A percentile compares a stretch with the other conserved stretches of the same genome.
phyloP scores from a whole-genome alignment of 2,113 vertebrate genomes.

The Agelaius phoeniceus region DNA sequence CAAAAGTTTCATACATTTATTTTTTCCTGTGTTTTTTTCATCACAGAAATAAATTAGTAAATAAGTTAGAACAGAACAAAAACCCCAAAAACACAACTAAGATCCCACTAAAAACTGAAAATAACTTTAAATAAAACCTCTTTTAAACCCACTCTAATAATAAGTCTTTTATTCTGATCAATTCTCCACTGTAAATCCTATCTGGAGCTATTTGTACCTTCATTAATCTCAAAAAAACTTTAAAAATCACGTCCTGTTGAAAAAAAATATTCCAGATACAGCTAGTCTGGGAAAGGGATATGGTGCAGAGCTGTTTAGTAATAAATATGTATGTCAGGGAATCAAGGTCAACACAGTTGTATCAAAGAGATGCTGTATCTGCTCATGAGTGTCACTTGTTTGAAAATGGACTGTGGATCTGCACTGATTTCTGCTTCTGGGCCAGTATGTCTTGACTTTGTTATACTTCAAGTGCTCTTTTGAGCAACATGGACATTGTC shows the following conservation, averaged over 20 bases:
- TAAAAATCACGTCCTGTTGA: background rate
- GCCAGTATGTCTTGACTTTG: background rate
- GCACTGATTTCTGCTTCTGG: background rate
- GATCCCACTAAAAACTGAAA: background rate
- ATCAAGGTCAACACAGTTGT: background rate
- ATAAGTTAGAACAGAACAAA: background rate
- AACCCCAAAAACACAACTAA: fast-evolving
- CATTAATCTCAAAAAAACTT: background rate
- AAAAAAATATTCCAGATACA: background rate
- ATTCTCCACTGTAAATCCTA: background rate
- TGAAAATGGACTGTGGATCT: background rate
- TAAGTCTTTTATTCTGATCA: background rate
- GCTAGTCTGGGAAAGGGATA: background rate
- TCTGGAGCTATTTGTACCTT: background rate
- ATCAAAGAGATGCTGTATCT: no score
- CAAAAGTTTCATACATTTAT: background rate
- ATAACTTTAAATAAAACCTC: background rate
- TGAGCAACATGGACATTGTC: background rate
- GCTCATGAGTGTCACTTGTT: background rate
- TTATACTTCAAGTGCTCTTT: background rate
- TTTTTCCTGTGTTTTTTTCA: background rate
- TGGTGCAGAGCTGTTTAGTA: background rate
- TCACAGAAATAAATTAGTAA: background rate
- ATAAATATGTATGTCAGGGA: background rate
- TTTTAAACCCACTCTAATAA: background rate